Conservation (phyloP, 2,113 vertebrate genomes). For the Chlamydotis undulata region DNA sequence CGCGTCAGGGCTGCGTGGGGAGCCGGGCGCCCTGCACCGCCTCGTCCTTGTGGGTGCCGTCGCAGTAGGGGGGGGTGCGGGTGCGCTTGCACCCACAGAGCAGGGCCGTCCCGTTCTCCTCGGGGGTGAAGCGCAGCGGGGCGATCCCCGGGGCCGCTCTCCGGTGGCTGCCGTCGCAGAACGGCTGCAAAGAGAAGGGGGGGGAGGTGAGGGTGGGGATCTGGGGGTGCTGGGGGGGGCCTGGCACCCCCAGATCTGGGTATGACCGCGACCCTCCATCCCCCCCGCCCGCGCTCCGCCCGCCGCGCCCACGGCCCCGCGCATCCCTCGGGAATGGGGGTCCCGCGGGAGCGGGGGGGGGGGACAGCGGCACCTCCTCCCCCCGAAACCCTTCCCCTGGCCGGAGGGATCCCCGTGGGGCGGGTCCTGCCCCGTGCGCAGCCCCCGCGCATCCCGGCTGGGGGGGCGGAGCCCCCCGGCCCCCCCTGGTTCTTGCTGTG, state of each 20-base stretch:
- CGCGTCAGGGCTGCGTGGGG: background rate
- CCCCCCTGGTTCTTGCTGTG: constrained; percentile 67
- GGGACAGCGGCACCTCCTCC: background rate
- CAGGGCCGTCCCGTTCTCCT: constrained; percentile 54
- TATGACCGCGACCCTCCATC: background rate
- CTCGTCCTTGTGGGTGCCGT: constrained; percentile 81
- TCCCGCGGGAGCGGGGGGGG: background rate
- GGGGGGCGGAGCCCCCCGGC: background rate
- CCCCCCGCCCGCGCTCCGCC: background rate
- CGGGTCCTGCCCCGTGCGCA: background rate
- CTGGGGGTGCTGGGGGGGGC: background rate
- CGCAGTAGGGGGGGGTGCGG: constrained; percentile 79
- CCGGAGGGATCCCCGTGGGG: background rate
- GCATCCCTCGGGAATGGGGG: background rate
- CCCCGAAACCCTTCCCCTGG: background rate
- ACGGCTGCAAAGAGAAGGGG: constrained; percentile 74
- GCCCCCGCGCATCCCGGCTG: background rate
- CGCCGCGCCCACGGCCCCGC: accelerated
- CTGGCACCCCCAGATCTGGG: background rate
- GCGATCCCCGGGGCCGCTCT: constrained; percentile 66
- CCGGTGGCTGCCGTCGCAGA: constrained; percentile 86
- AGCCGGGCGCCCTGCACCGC: constrained; percentile 39
- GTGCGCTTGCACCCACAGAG: constrained; percentile 88
- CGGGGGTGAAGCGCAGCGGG: constrained; percentile 79
- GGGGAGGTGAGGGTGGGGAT: accelerated